Evolutionary conservation across 2,797 vertebrate genomes (phyloP), one percentile per base, ranked within the genome.

Genomic region (Tolypeutes matacus): DNA sequence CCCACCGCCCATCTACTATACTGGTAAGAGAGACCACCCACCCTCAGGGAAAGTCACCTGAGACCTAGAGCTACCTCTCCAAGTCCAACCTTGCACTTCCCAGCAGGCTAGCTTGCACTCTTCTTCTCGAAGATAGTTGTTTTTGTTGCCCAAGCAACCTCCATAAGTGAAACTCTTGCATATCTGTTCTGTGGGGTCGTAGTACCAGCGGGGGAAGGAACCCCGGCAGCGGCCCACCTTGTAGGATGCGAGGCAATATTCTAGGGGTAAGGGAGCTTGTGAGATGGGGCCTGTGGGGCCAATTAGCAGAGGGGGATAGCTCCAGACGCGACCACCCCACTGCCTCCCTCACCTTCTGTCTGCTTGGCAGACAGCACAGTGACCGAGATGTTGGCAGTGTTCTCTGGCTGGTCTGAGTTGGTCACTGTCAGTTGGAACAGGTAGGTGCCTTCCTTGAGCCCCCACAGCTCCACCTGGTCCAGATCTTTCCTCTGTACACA

Each of bases 201-300:
- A 99, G 96, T 99, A 99, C 99, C 99, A 99, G 86, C 99, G 99
- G 3, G 98, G 98, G 95, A 99, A 99, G 64, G 99, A 96, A 0
- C 99, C 99, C 0, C 99, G 99, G 85, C 99, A 99, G 12, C 99
- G 99, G 4, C 99, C 99, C 3, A 98, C 60, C 96, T 99, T 99
- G 97, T 91, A 98, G 3, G 99, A 98, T 81, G 97, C 98, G 94
- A 99, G 98, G 94, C 99, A 99, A 93, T 99, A 98, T 84, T 99
- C 99, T 99, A 96, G 13, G 13, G 51, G 53, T 20, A 82, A 46
- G 10, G 85, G 69, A 92, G 76, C n/a, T 29, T 56, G 78, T 94
- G 58, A 96, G 31, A 39, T 23, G 27, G 39, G 5, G 10, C 18
- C 76, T 23, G 1, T 0, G 4, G 46, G 46, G 27, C 65, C 58